A percentile compares a stretch with the other conserved stretches of the same genome.
Conservation (phyloP, 2,797 vertebrate genomes). For the Borostomias antarcticus region DNA sequence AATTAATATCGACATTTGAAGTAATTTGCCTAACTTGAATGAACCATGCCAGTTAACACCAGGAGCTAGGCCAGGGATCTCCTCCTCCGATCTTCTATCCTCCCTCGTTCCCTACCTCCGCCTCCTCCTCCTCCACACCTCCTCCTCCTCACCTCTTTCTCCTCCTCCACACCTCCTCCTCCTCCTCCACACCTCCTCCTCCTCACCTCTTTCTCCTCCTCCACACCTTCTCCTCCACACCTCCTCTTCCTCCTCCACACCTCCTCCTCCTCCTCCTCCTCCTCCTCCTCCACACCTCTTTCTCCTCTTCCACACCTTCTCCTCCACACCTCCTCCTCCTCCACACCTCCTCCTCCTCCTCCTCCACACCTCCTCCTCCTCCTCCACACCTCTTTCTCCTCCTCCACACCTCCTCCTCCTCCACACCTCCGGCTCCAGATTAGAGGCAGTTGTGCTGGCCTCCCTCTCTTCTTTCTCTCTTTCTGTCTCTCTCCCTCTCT, state of each 20-base stretch:
- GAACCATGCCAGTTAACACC: too few relatives aligned
- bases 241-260: slow-evolving; percentile 15
- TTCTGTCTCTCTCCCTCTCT: slow-evolving; percentile 13
- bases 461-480: slow-evolving; percentile 18
- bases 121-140: too few relatives aligned
- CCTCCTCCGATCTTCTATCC: too few relatives aligned
- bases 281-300: background rate
- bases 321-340: slow-evolving; percentile 20
- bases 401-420: background rate
- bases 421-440: slow-evolving; percentile 9
- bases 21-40: too few relatives aligned
- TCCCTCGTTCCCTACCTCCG: background rate
- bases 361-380: background rate
- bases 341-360: too few relatives aligned
- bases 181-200: slow-evolving; percentile 7
- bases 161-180: slow-evolving; percentile 26
- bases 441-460: slow-evolving; percentile 1
- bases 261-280: too few relatives aligned
- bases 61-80: background rate
- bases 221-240: too few relatives aligned
- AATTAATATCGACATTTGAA: too few relatives aligned
- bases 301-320: background rate
- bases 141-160: too few relatives aligned
- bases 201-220: too few relatives aligned
- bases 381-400: background rate